Evolutionary conservation across 92 coral and sea anemone genomes (phyloP).

Genomic region (Meandrina meandrites): DNA sequence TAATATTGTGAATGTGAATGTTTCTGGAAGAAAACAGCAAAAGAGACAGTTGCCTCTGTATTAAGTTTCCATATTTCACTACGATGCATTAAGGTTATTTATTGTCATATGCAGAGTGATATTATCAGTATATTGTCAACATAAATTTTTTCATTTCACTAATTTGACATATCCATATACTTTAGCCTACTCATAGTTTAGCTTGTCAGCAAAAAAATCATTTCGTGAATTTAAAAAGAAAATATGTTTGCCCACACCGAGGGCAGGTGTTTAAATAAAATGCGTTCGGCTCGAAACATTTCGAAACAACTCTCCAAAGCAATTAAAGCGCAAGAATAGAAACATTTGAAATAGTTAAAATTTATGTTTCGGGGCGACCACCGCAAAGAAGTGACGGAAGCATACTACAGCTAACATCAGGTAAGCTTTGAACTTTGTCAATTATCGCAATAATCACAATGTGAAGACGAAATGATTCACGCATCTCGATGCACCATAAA

Average conservation of each 20-base stretch:
- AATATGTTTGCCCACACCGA: neutral
- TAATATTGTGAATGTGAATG: neutral
- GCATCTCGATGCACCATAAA: neutral
- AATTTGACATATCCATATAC: neutral
- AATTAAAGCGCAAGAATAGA: neutral
- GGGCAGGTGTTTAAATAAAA: constrained; percentile 15
- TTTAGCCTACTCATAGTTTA: neutral
- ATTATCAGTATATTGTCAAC: neutral
- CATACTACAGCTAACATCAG: neutral
- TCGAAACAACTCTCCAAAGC: neutral
- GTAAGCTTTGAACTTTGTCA: neutral
- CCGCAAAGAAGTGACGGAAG: no score
- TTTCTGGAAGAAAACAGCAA: neutral
- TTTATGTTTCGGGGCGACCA: neutral
- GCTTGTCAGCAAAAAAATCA: neutral
- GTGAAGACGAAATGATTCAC: neutral
- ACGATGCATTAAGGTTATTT: neutral
- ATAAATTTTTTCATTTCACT: neutral
- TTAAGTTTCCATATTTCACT: neutral
- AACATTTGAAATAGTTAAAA: neutral
- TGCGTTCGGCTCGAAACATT: neutral
- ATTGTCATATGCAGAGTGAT: neutral
- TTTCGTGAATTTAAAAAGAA: neutral
- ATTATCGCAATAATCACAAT: neutral
- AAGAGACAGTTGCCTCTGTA: no score